Evolutionary conservation across 2,797 vertebrate species (phyloP), one percentile per base, ranked within the genome.

Genomic region (Brachymystax lenok): DNA sequence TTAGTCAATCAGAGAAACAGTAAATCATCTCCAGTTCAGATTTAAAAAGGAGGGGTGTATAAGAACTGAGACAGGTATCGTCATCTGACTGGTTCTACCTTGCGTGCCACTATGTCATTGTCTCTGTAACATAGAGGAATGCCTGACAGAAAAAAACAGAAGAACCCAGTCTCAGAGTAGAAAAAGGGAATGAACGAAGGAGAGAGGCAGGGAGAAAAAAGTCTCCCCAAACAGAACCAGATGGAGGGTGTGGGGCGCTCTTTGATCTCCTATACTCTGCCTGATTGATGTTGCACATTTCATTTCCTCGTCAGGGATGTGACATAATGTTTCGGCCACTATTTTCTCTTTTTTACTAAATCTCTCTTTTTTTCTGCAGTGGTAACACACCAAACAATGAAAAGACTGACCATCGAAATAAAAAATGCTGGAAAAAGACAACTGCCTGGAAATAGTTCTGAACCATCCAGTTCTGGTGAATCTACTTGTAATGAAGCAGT

Each of bases 221-320:
- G 56, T 56, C 17, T 56, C 71, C n/a, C 54, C 76, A 83, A 86
- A 7, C 78, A 88, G 86, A 86, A 75, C 82, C 75, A 82, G 85
- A 87, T 84, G 73, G 50, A 78, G 28, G 71, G 71, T 80, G 76
- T 52, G 70, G 79, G 52, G 73, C 35, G 33, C 0, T 79, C 88
- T 93, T 92, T 92, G 92, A 92, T 93, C 88, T 75, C 40, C 40
- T 13, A 71, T 80, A 73, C 81, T n/a, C 63, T 46, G 81, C 66
- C 78, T 90, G 90, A 92, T 84, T 74, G 88, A 92, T 84, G 89
- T 81, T 79, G 88, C 78, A 63, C 72, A 6, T 79, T 81, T 90
- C 87, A 81, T 85, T 85, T 82, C 84, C 87, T 89, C 75, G 72
- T 85, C 90, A 73, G 77, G 69, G 75, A 80, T 70, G 76, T 89